Percentiles rank a stretch among this genome's conserved stretches.
Evolutionary conservation across 1,140 invertebrate species (phyloP).

Genomic region (Tribolium madens): DNA sequence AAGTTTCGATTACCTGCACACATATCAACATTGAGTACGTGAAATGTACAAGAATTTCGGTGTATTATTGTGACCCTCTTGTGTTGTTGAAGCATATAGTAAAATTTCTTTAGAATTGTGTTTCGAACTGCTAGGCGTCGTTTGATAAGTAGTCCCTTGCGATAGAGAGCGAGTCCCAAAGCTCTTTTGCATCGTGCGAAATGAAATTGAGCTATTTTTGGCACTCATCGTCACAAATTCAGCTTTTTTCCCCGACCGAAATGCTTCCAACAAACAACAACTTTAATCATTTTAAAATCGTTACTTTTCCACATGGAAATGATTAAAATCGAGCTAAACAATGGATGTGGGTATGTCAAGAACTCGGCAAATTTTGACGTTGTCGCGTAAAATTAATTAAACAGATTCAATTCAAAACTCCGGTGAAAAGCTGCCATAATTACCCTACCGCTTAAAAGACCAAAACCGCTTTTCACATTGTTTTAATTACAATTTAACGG

Average conservation of each 20-base stretch:
- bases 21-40: background rate
- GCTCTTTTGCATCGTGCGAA: constrained; percentile 10
- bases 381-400: constrained; percentile 10
- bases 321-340: constrained; percentile 15
- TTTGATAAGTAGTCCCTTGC: constrained; percentile 31
- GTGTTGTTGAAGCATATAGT: background rate
- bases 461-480: constrained; percentile 28
- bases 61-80: background rate
- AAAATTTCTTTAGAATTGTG: constrained; percentile 22
- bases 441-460: constrained; percentile 23
- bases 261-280: background rate
- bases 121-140: background rate
- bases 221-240: constrained; percentile 17
- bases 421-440: constrained; percentile 26
- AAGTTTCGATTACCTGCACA: background rate
- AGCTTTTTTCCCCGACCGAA: background rate
- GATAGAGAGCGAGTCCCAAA: background rate
- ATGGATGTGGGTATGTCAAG: constrained; percentile 9
- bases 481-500: constrained; percentile 26
- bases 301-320: constrained; percentile 17
- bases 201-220: constrained; percentile 36
- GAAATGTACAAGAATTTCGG: background rate
- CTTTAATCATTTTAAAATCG: constrained; percentile 8
- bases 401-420: constrained; percentile 20
- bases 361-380: constrained; percentile 3